Base-by-base conservation (phyloP, 2,888 invertebrate genomes). In the Cataglyphis albicans region DNA sequence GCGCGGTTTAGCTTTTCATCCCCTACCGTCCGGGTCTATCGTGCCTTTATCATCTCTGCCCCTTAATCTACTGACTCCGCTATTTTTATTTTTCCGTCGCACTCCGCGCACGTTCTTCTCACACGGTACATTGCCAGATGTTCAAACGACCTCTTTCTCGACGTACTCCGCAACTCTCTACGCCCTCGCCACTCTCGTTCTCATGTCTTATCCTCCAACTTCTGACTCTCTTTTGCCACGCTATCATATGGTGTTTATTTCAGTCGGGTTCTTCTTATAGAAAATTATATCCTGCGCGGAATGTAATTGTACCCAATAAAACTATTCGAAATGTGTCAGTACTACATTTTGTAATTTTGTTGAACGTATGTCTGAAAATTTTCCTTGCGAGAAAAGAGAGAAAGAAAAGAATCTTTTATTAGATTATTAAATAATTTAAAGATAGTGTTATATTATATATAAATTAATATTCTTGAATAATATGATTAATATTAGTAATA, bases 191-290 rank as follows among this genome's bases (percentile, higher is more conserved):
- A 44, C 78, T 55, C 76, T 55, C 76, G 68, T 70, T 59, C 57
- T 78, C 78, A 59, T 68, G 44, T 78, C 78, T 78, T 70, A 78
- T 70, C 68, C 32, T 76, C 55, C 67, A 76, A 76, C 76, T 80
- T 48, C 78, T 78, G 57, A 78, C 78, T 80, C 70, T 44, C 70
- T 61, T 59, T 70, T 35, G 59, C 78, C 59, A 10, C 18, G 44
- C n/a, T 59, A 59, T 80, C 78, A 32, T 70, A 18, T 12, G 32
- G 32, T 70, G 78, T 80, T 80, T 70, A 80, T 80, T 80, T 80
- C 78, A 59, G 44, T 18, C 32, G 59, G 18, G 18, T 21, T 21
- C 0, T 21, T 25, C 78, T 68, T 59, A 35, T 70, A 44, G 35
- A 70, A 61, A 80, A 80, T 80, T 70, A 59, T 44, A 78, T 10